These are phyloP conservation scores for Zootoca vivipara DNA, from an alignment of 2,113 vertebrate genomes.

Conservation along the genomic window DNA sequence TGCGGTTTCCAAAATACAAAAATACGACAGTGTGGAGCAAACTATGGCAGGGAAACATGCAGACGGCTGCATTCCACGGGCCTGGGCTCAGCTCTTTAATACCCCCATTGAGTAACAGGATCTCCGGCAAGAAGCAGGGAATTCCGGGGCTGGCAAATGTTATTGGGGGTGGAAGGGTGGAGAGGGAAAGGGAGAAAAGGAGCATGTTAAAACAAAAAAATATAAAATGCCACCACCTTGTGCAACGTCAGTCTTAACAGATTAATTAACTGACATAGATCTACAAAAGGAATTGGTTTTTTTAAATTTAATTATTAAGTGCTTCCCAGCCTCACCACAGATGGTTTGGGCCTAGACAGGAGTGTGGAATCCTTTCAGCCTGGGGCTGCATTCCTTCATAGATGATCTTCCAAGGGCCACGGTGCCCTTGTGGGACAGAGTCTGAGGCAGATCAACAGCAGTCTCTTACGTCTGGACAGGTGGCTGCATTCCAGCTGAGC, in stretches of 20 bases:
- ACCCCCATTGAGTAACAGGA: conserved; percentile 22
- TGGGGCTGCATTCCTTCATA: too few relatives aligned
- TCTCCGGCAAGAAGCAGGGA: background rate
- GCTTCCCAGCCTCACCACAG: background rate
- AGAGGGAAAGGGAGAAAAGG: background rate
- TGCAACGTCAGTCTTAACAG: background rate
- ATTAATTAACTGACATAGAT: background rate
- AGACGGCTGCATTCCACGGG: background rate
- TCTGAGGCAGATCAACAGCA: too few relatives aligned
- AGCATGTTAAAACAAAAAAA: background rate
- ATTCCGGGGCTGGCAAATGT: conserved; percentile 17
- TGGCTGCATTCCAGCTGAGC: too few relatives aligned
- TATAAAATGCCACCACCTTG: background rate
- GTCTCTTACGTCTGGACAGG: too few relatives aligned
- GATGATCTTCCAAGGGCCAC: too few relatives aligned
- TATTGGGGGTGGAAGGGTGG: background rate
- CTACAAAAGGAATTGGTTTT: background rate
- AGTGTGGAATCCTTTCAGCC: too few relatives aligned
- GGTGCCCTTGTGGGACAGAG: too few relatives aligned
- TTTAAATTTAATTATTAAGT: background rate
- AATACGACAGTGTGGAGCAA: background rate
- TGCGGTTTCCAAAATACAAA: conserved; percentile 25
- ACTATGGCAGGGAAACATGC: background rate
- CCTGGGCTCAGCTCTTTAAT: conserved; percentile 2
- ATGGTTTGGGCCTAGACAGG: too few relatives aligned